These are phyloP conservation scores for Clivina fossor DNA, from an alignment of 2,888 invertebrate species.

Conservation along the genomic window DNA sequence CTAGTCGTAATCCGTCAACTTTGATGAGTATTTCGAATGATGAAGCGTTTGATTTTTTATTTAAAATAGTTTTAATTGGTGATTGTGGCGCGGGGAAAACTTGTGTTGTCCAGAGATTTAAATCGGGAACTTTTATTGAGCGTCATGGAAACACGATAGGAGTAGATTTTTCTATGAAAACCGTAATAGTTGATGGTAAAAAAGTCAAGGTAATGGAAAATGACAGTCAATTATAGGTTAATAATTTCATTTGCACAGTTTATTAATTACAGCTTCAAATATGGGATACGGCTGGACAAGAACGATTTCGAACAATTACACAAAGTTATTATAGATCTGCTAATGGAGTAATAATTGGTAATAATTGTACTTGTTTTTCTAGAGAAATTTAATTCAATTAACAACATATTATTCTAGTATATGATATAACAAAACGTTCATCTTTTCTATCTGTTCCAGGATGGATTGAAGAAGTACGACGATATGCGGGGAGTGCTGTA, in stretches of 20 bases:
- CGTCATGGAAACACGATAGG: conserved; percentile 96
- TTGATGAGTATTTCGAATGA: conserved; percentile 73
- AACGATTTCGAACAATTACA: conserved; percentile 93
- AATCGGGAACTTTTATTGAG: conserved; percentile 93
- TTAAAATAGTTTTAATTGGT: conserved; percentile 93
- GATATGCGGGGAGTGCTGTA: conserved; percentile 91
- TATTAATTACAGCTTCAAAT: conserved; percentile 80
- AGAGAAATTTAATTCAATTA: conserved; percentile 19
- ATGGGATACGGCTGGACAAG: conserved; percentile 97
- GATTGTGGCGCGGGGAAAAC: conserved; percentile 92
- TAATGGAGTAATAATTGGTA: conserved; percentile 92
- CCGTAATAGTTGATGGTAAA: conserved; percentile 89
- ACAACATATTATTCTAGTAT: conserved; percentile 67
- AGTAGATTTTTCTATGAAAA: conserved; percentile 99
- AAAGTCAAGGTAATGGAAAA: conserved; percentile 82
- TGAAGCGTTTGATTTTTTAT: conserved; percentile 88
- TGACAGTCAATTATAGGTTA: conserved; percentile 35
- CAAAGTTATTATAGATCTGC: conserved; percentile 97
- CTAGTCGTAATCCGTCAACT: conserved; percentile 73
- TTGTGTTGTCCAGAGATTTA: conserved; percentile 93
- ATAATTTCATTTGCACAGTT: conserved; percentile 32
- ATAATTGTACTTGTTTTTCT: conserved; percentile 15
- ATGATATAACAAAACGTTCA: conserved; percentile 91
- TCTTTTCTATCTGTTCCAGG: conserved; percentile 89
- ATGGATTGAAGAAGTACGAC: conserved; percentile 95